These are phyloP conservation scores for Bucorvus abyssinicus DNA, from an alignment of 2,797 vertebrate genomes.

Conservation along the genomic window DNA sequence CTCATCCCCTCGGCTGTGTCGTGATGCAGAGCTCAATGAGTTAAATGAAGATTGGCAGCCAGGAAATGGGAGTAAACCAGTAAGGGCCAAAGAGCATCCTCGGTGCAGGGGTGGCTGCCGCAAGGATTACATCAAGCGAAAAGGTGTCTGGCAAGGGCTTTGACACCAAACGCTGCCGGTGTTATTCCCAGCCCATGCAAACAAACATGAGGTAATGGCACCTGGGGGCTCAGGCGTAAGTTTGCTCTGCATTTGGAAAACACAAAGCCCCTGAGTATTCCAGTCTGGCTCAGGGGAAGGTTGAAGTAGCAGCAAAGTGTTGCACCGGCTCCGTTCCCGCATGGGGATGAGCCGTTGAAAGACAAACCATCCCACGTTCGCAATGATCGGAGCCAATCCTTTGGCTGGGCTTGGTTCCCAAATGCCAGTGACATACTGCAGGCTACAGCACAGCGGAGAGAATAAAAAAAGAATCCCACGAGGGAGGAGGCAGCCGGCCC, in stretches of 20 bases:
- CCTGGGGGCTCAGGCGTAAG: background rate
- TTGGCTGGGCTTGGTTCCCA: background rate
- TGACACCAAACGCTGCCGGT: background rate
- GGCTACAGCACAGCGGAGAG: background rate
- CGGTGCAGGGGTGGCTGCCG: background rate
- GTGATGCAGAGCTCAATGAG: constrained; percentile 22
- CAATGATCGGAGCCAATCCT: rapidly evolving
- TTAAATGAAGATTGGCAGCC: constrained; percentile 43
- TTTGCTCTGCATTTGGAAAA: background rate
- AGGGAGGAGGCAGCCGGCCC: background rate
- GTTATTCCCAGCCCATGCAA: constrained; percentile 22
- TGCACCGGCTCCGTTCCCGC: background rate
- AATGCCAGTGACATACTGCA: rapidly evolving
- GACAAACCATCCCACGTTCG: background rate
- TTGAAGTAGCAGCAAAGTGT: background rate
- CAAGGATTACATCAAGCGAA: background rate
- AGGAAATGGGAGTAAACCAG: constrained; percentile 40
- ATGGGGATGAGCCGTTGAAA: background rate
- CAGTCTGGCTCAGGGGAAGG: background rate
- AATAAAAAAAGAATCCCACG: background rate
- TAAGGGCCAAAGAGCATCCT: constrained; percentile 48
- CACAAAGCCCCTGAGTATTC: background rate
- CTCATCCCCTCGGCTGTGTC: background rate
- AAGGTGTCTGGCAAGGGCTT: constrained; percentile 27
- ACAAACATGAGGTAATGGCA: constrained; percentile 49